These are phyloP conservation scores for Pseudomyrmex sp. DNA, from an alignment of 1,140 invertebrate species.

Conservation along the genomic window DNA sequence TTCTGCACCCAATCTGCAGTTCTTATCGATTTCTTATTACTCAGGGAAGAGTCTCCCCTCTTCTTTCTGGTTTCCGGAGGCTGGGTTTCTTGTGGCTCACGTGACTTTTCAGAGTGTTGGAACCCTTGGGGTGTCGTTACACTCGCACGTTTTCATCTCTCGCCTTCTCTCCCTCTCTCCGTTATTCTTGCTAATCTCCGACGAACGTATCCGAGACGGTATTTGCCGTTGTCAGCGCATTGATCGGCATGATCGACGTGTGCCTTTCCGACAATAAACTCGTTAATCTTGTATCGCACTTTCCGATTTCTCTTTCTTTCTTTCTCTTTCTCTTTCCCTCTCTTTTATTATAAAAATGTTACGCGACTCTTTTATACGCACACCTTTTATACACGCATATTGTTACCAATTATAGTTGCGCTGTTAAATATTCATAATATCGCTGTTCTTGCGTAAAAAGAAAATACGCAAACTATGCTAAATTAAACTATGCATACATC, in stretches of 20 bases:
- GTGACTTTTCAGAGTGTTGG: constrained; percentile 51
- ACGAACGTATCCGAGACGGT: constrained; percentile 23
- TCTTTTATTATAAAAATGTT: not conserved
- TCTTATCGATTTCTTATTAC: constrained; percentile 73
- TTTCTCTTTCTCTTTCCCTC: too few relatives aligned
- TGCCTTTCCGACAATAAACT: constrained; percentile 33
- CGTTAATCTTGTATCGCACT: not conserved
- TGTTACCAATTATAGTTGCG: not conserved
- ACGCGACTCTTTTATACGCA: not conserved
- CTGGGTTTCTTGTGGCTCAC: constrained; percentile 33
- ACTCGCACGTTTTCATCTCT: constrained; percentile 53
- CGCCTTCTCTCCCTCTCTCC: not conserved
- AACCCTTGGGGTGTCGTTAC: constrained; percentile 64
- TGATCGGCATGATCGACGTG: constrained; percentile 16
- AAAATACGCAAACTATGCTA: not conserved
- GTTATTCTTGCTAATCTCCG: constrained; percentile 58
- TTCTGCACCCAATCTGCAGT: constrained; percentile 60
- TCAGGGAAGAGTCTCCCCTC: constrained; percentile 15
- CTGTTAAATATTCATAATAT: not conserved
- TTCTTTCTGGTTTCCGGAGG: constrained; percentile 21
- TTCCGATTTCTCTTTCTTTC: not conserved
- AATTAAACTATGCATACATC: not conserved
- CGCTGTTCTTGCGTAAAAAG: not conserved
- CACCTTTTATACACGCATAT: too few relatives aligned
- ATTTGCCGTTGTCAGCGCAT: constrained; percentile 60